phyloP scores from a whole-genome alignment of 2,113 vertebrate genomes.

The Cricetomys ansorgei region DNA sequence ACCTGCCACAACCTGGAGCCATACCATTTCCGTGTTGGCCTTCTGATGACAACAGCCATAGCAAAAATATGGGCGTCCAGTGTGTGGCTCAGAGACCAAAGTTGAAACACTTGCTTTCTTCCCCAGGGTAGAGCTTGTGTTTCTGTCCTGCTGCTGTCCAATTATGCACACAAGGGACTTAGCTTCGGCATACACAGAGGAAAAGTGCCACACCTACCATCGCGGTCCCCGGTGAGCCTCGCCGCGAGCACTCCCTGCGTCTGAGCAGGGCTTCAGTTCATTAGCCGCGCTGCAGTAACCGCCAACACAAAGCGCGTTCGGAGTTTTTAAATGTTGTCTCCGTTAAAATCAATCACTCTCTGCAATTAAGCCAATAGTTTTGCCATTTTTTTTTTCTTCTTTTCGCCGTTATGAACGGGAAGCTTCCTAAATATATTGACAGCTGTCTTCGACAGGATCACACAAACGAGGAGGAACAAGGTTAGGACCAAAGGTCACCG shows the following conservation, averaged over 20 bases:
- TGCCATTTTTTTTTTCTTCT: conserved; percentile 82
- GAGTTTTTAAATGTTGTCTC: conserved; percentile 93
- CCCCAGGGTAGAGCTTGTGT: background rate
- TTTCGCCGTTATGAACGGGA: conserved; percentile 93
- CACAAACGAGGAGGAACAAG: conserved; percentile 84
- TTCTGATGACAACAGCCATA: background rate
- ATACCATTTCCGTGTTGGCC: background rate
- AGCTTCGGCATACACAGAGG: conserved; percentile 70
- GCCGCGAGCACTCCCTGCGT: conserved; percentile 68
- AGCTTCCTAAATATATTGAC: conserved; percentile 94
- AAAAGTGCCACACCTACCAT: background rate
- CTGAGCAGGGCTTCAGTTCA: conserved; percentile 84
- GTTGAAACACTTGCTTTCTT: background rate
- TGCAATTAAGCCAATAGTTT: conserved; percentile 94
- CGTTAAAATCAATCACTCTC: conserved; percentile 95
- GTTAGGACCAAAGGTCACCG: conserved; percentile 90
- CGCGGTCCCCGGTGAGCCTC: conserved; percentile 79
- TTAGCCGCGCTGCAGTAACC: conserved; percentile 82
- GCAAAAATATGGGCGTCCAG: background rate
- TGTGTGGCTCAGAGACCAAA: background rate
- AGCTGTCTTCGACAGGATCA: conserved; percentile 91
- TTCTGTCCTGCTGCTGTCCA: background rate
- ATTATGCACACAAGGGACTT: conserved; percentile 69
- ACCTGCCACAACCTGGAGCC: background rate
- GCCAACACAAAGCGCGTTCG: conserved; percentile 89